Conservation (phyloP, 2,113 vertebrate genomes). For the Corythornis cristatus region DNA sequence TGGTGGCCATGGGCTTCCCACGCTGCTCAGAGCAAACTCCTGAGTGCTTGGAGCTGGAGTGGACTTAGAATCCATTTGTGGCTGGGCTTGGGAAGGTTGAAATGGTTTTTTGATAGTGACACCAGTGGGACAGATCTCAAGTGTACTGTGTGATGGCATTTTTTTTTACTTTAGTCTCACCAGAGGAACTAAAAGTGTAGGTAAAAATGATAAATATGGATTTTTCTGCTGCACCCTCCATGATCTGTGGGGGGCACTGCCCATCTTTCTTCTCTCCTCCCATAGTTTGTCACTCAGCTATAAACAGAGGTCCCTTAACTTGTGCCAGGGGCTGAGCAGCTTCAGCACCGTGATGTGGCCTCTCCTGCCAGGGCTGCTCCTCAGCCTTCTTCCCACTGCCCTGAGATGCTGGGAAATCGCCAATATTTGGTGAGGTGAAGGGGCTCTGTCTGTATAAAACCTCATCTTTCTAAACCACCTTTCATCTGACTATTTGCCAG, state of each 20-base stretch:
- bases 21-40: neutral
- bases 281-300: accelerated
- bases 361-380: neutral
- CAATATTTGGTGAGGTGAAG: neutral
- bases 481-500: neutral
- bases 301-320: neutral
- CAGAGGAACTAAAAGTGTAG: neutral
- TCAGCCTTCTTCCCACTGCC: neutral
- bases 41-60: neutral
- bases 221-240: accelerated
- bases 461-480: neutral
- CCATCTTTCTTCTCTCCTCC: neutral
- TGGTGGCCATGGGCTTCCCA: neutral
- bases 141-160: too few species aligned
- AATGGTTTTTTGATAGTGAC: neutral
- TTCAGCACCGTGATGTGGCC: accelerated
- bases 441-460: neutral
- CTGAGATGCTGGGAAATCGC: neutral
- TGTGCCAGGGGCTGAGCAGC: neutral
- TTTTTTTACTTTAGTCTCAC: neutral
- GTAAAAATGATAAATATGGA: accelerated
- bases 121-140: neutral
- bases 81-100: neutral
- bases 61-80: too few species aligned
- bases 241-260: neutral